These are phyloP conservation scores for Tychaedon coryphoeus DNA, from an alignment of 2,113 vertebrate species.

Conservation along the genomic window DNA sequence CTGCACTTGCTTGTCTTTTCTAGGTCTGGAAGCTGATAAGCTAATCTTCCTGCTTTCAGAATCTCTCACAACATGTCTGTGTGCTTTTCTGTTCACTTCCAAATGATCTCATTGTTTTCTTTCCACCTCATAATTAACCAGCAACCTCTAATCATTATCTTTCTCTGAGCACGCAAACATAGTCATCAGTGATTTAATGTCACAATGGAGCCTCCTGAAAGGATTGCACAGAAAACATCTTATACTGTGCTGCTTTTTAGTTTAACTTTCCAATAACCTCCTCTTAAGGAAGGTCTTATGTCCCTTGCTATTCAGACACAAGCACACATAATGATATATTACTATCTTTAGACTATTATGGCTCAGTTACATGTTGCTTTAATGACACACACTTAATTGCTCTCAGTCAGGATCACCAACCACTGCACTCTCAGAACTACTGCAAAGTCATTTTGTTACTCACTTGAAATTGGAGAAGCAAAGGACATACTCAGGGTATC, in stretches of 20 bases:
- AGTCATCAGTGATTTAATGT: neutral
- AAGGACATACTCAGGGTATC: neutral
- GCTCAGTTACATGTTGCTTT: neutral
- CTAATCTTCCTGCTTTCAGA: neutral
- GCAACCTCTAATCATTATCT: neutral
- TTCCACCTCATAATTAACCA: neutral
- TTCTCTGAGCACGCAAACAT: neutral
- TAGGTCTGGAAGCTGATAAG: neutral
- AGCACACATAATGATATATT: neutral
- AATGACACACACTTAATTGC: neutral
- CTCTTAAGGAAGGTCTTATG: neutral
- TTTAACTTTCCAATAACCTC: neutral
- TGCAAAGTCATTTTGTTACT: neutral
- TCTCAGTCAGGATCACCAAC: neutral
- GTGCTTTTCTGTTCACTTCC: neutral
- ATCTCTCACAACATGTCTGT: neutral
- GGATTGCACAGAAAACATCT: neutral
- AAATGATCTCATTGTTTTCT: neutral
- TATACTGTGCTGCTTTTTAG: neutral
- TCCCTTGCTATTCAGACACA: neutral
- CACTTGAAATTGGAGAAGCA: neutral
- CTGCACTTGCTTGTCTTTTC: neutral
- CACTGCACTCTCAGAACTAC: neutral
- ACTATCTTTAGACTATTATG: neutral
- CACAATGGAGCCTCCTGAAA: neutral